Evolutionary conservation across 2,113 vertebrate genomes (phyloP).

Genomic region (Pomatostomus ruficeps): DNA sequence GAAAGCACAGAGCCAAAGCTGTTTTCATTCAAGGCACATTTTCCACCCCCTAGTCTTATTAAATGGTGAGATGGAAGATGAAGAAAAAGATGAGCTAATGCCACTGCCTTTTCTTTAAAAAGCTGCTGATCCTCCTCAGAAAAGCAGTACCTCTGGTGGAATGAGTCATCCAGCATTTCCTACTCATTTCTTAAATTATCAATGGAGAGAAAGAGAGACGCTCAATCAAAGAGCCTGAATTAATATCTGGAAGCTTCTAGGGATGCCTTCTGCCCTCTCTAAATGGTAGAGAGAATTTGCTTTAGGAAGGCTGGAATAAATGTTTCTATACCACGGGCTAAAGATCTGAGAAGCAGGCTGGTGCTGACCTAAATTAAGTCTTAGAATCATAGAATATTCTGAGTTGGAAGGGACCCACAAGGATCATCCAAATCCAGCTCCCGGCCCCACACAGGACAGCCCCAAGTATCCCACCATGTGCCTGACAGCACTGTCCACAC

Average conservation of each 20-base stretch:
- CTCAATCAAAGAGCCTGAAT: neutral
- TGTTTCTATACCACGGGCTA: neutral
- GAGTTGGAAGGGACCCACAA: neutral
- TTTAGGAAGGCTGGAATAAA: neutral
- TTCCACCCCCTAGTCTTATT: neutral
- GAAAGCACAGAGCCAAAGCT: neutral
- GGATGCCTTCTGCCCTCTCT: neutral
- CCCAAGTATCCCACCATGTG: neutral
- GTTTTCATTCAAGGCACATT: neutral
- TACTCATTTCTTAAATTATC: constrained; percentile 42
- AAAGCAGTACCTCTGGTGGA: constrained; percentile 29
- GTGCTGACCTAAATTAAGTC: neutral
- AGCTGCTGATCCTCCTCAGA: constrained; percentile 10
- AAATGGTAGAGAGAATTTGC: neutral
- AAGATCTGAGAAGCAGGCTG: neutral
- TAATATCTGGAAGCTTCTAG: neutral
- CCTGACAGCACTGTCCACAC: neutral
- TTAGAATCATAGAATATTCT: neutral
- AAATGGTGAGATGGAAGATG: neutral
- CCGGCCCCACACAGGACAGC: neutral
- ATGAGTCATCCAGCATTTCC: constrained; percentile 41
- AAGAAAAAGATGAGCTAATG: neutral
- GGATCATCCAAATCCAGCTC: neutral
- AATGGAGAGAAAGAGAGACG: neutral
- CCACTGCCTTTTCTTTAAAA: constrained; percentile 19